phyloP scores from a whole-genome alignment of 2,797 vertebrate genomes.

The Oryzias dopingdopingensis region DNA sequence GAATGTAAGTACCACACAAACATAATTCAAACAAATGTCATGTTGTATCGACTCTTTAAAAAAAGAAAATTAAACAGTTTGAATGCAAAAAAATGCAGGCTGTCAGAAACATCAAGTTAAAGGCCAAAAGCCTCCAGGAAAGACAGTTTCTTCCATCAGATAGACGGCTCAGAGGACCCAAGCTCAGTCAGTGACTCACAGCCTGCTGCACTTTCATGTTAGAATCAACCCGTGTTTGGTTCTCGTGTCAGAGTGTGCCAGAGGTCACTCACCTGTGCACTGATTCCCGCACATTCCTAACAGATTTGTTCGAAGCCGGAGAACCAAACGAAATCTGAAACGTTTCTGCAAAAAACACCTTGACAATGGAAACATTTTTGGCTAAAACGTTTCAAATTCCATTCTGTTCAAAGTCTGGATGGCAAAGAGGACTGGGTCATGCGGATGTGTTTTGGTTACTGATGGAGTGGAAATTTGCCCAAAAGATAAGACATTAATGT shows the following conservation, averaged over 20 bases:
- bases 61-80: background rate
- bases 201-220: constrained; percentile 22
- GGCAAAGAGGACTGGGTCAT: constrained; percentile 19
- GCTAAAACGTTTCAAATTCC: constrained; percentile 88
- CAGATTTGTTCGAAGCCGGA: constrained; percentile 69
- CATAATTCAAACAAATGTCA: too few species aligned
- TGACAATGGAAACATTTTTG: constrained; percentile 84
- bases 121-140: constrained; percentile 32
- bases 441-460: constrained; percentile 28
- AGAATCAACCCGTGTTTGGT: constrained; percentile 21
- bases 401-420: constrained; percentile 77
- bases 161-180: constrained; percentile 26
- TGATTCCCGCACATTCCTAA: constrained; percentile 23
- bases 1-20: constrained; percentile 1
- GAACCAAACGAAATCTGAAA: constrained; percentile 86
- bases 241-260: constrained; percentile 29
- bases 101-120: constrained; percentile 12
- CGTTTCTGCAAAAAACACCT: constrained; percentile 89
- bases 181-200: constrained; percentile 21
- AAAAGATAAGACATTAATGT: constrained; percentile 37
- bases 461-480: constrained; percentile 12
- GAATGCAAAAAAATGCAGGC: constrained; percentile 3
- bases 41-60: too few species aligned
- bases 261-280: constrained; percentile 71
- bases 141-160: constrained; percentile 34